Evolutionary conservation across 37 sponge, comb jelly and placozoan species (phyloP), one percentile per base, ranked within the genome.

Genomic region (Petrosia ficiformis): DNA sequence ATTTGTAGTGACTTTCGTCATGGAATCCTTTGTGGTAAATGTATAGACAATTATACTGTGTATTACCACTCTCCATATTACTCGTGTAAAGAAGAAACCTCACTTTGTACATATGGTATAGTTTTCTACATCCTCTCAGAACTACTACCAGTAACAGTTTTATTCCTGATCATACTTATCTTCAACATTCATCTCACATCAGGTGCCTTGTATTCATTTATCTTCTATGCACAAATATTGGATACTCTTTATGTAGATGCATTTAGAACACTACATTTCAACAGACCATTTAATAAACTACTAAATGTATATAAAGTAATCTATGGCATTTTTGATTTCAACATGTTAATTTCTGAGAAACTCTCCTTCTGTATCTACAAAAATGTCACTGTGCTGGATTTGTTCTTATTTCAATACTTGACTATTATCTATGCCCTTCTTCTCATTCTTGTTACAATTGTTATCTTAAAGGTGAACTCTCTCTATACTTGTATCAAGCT

Each of bases 111-210:
- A 22, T 67, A 42, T 11, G 82, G 82, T 11, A 73, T 73, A 69
- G 25, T 74, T 8, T 67, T 82, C 4, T 82, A 74, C 70, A 67
- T 82, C 29, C 37, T 74, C 3, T 52, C 59, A 37, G 82, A 82
- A 33, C 22, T 82, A 5, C 34, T 82, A 0, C 82, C 82, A 3
- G 57, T 82, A 1, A 82, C 82, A 14, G 3, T 74, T 4, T 29
- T 74, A 57, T 82, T 82, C 42, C 1, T 74, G 11, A 25, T 82
- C 21, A 67, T 82, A 0, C 40, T 82, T 21, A 37, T 75, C 33
- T 82, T 82, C 59, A 67, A 82, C 36, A 74, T 82, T 34, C 28
- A 41, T 3, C 74, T 82, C 70, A 82, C 82, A 2, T 64, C 75
- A 1, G 82, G 82, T 39, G 25, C 14, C 1, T 31, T 67, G 2